Conservation (phyloP, 2,113 vertebrate species). For the Lepisosteus oculatus region DNA sequence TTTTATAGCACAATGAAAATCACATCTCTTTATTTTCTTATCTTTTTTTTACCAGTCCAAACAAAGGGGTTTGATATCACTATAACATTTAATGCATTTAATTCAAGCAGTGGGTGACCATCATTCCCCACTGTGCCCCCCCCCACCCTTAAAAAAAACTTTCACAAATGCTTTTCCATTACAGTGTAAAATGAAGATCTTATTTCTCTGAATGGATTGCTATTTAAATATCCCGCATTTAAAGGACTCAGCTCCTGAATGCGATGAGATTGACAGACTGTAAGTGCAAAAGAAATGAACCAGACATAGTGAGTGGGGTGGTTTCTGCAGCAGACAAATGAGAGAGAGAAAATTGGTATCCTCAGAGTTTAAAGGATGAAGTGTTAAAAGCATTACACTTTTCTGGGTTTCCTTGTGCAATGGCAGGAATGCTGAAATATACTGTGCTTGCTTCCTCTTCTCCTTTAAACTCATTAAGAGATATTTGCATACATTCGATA, state of each 20-base stretch:
- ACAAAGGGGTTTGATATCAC: neutral
- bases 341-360: too few relatives aligned
- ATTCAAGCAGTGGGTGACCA: neutral
- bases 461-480: too few relatives aligned
- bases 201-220: slow-evolving; percentile 12
- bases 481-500: too few relatives aligned
- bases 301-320: slow-evolving; percentile 12
- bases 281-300: slow-evolving; percentile 40
- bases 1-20: neutral
- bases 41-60: neutral
- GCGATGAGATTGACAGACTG: slow-evolving; percentile 33
- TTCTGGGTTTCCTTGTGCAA: too few relatives aligned
- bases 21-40: neutral
- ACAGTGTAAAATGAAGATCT: slow-evolving; percentile 9
- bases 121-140: neutral
- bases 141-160: neutral
- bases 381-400: too few relatives aligned
- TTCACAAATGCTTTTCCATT: slow-evolving; percentile 7
- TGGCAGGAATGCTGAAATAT: too few relatives aligned
- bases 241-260: slow-evolving; percentile 15
- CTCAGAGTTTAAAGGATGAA: too few relatives aligned
- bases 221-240: slow-evolving; percentile 19
- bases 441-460: too few relatives aligned
- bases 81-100: neutral
- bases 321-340: too few relatives aligned